phyloP scores from a whole-genome alignment of 2,797 vertebrate species.

The Tiaroga cobitis region DNA sequence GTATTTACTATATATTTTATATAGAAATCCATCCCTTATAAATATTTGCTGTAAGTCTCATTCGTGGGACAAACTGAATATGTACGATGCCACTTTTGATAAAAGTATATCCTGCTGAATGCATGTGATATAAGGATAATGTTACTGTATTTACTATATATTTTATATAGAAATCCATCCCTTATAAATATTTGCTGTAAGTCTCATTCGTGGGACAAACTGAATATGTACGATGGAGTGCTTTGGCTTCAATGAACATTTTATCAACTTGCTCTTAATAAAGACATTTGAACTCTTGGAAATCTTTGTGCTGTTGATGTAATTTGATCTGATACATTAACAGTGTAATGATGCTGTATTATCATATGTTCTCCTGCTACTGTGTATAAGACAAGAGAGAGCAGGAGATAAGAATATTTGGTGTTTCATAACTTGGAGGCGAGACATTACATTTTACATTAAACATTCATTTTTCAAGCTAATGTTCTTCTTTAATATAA shows the following conservation, averaged over 20 bases:
- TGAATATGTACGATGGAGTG: constrained; percentile 71
- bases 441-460: background rate
- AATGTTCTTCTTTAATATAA: background rate
- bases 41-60: constrained; percentile 70
- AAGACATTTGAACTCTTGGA: constrained; percentile 74
- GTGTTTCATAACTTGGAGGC: background rate
- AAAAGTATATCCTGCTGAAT: constrained; percentile 85
- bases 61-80: constrained; percentile 60
- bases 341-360: background rate
- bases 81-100: constrained; percentile 88
- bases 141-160: constrained; percentile 75
- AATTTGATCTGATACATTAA: background rate
- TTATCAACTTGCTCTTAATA: constrained; percentile 78
- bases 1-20: constrained; percentile 73
- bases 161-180: constrained; percentile 69
- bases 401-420: background rate
- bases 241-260: constrained; percentile 69
- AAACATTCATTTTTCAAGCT: background rate
- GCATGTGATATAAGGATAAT: constrained; percentile 75
- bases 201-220: constrained; percentile 56
- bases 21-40: constrained; percentile 69
- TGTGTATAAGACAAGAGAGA: background rate
- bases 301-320: constrained; percentile 47
- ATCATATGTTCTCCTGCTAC: background rate
- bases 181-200: constrained; percentile 72